phyloP scores from a whole-genome alignment of 2,113 vertebrate species.

The Aythya baeri region DNA sequence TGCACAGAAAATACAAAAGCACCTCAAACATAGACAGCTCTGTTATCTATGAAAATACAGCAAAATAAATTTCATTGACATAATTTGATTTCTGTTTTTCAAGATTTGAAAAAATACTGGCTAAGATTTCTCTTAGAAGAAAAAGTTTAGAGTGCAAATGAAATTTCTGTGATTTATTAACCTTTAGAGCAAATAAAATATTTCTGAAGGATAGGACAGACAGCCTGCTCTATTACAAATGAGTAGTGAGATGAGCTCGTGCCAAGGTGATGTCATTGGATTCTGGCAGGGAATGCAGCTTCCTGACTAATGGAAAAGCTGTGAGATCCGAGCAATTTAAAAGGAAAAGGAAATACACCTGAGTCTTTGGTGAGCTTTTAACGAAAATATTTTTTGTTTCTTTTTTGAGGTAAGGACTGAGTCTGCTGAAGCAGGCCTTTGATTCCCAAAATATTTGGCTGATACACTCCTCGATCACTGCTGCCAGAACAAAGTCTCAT shows the following conservation, averaged over 20 bases:
- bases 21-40: not conserved
- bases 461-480: not conserved
- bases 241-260: not conserved
- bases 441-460: constrained; percentile 10
- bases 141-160: not conserved
- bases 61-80: not conserved
- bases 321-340: not conserved
- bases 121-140: not conserved
- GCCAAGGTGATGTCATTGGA: not conserved
- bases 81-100: not conserved
- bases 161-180: constrained; percentile 1
- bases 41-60: not conserved
- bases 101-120: not conserved
- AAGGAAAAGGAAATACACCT: not conserved
- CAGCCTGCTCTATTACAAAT: not conserved
- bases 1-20: not conserved
- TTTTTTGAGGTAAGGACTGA: not conserved
- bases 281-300: not conserved
- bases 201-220: constrained; percentile 1
- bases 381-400: constrained; percentile 22
- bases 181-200: constrained; percentile 3
- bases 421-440: not conserved
- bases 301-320: not conserved
- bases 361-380: not conserved
- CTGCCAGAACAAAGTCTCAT: constrained; percentile 35